A percentile compares a stretch with the other conserved stretches of the same genome.
These are phyloP conservation scores for Pitangus sulphuratus DNA, from an alignment of 2,797 vertebrate species.

Conservation along the genomic window DNA sequence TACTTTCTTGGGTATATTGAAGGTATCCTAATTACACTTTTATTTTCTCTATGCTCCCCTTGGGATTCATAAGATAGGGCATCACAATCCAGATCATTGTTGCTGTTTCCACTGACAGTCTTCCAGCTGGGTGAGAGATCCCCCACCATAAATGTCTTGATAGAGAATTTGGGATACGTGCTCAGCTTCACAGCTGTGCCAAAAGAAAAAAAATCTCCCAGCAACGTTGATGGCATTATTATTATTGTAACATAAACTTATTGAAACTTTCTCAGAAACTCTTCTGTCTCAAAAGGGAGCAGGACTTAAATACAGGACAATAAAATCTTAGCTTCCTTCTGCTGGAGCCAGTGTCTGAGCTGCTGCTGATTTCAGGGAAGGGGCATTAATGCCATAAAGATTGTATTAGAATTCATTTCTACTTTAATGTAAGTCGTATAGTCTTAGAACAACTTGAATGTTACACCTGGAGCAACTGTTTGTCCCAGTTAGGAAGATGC, in stretches of 20 bases:
- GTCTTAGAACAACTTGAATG: background rate
- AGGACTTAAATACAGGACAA: background rate
- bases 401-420: background rate
- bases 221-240: background rate
- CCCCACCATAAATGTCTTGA: background rate
- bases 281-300: background rate
- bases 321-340: background rate
- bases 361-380: background rate
- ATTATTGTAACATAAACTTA: background rate
- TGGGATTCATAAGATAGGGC: background rate
- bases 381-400: background rate
- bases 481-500: constrained; percentile 32
- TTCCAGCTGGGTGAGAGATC: background rate
- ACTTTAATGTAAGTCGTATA: background rate
- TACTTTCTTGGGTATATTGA: background rate
- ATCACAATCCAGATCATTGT: background rate
- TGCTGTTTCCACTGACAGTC: background rate
- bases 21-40: background rate
- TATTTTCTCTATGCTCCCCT: background rate
- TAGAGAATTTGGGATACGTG: background rate
- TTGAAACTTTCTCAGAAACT: background rate
- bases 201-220: background rate
- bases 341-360: background rate
- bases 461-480: constrained; percentile 4
- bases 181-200: background rate